Evolutionary conservation across 2,888 invertebrate species (phyloP).

Genomic region (Callimorpha dominula): DNA sequence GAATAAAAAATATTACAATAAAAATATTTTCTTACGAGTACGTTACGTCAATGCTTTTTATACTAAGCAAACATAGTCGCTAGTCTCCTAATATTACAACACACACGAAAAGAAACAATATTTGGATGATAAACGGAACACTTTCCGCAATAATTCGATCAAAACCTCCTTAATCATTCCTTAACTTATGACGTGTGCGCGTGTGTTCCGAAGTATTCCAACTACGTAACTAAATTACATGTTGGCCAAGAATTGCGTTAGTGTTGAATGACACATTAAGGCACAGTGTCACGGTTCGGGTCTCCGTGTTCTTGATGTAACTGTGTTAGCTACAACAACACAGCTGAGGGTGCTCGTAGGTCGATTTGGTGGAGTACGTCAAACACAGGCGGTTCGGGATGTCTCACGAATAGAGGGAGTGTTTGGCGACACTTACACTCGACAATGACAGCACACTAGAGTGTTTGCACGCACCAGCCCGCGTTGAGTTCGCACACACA

Average conservation of each 20-base stretch:
- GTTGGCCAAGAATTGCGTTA: constrained; percentile 45
- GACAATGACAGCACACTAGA: constrained; percentile 63
- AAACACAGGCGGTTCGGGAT: constrained; percentile 68
- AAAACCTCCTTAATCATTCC: constrained; percentile 64
- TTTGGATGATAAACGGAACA: constrained; percentile 53
- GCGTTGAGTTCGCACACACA: constrained; percentile 60
- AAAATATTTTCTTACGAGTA: not conserved
- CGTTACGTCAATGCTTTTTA: not conserved
- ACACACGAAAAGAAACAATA: constrained; percentile 31
- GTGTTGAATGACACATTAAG: constrained; percentile 46
- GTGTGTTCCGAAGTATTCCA: constrained; percentile 49
- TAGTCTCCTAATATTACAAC: constrained; percentile 12
- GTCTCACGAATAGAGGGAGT: constrained; percentile 61
- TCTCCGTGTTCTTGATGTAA: constrained; percentile 39
- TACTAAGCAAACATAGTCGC: not conserved
- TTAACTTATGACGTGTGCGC: constrained; percentile 46
- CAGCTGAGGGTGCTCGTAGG: constrained; percentile 63
- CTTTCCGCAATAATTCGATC: constrained; percentile 62
- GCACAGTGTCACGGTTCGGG: constrained; percentile 40
- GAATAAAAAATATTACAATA: not conserved
- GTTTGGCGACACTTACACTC: constrained; percentile 70
- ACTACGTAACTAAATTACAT: constrained; percentile 50
- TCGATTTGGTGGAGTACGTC: constrained; percentile 70
- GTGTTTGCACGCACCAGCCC: constrained; percentile 65
- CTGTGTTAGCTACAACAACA: constrained; percentile 47